Evolutionary conservation across 2,888 invertebrate genomes (phyloP).

Genomic region (Drosophila longiperda): DNA sequence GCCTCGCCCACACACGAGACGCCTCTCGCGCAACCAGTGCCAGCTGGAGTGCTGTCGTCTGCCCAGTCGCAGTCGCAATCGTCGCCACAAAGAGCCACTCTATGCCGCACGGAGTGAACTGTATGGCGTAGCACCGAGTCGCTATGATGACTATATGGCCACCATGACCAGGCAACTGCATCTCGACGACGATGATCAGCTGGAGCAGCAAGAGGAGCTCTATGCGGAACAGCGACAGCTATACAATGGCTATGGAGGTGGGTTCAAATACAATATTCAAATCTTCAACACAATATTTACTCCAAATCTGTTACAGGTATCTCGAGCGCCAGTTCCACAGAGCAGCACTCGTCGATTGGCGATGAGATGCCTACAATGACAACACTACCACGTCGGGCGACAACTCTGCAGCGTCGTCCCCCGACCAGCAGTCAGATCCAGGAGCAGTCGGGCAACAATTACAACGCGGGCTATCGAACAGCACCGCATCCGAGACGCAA

Average conservation of each 20-base stretch:
- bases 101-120: slow-evolving; percentile 70
- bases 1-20: slow-evolving; percentile 75
- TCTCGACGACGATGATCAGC: slow-evolving; percentile 66
- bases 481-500: slow-evolving; percentile 72
- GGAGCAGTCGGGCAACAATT: slow-evolving; percentile 17
- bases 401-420: slow-evolving; percentile 63
- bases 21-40: slow-evolving; percentile 73
- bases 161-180: slow-evolving; percentile 78
- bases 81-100: slow-evolving; percentile 60
- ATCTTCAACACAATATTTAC: not conserved
- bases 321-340: slow-evolving; percentile 79
- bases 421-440: slow-evolving; percentile 34
- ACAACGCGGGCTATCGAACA: slow-evolving; percentile 57
- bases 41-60: slow-evolving; percentile 78
- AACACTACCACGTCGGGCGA: slow-evolving; percentile 53
- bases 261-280: not conserved
- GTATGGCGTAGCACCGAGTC: slow-evolving; percentile 61
- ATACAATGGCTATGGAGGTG: slow-evolving; percentile 81
- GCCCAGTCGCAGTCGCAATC: slow-evolving; percentile 57
- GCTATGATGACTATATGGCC: slow-evolving; percentile 81
- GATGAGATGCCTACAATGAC: slow-evolving; percentile 55
- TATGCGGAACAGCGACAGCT: slow-evolving; percentile 73
- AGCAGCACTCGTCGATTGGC: slow-evolving; percentile 71
- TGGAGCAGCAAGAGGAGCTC: slow-evolving; percentile 53
- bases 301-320: slow-evolving; percentile 56